phyloP scores from a whole-genome alignment of 2,797 vertebrate species.

The Rhabdophis nuchalis region DNA sequence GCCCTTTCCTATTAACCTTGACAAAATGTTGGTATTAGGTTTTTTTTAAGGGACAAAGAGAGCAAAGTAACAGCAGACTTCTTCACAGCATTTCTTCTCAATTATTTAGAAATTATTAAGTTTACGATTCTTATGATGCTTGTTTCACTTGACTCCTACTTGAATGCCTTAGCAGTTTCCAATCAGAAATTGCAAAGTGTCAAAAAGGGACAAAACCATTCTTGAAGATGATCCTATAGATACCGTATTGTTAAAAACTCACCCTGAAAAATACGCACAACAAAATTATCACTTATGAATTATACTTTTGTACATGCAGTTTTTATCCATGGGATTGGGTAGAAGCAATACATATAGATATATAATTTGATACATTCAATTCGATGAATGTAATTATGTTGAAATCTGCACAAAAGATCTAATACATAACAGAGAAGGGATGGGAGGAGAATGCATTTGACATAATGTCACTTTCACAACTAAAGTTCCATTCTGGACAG shows the following conservation, averaged over 20 bases:
- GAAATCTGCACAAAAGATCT: background rate
- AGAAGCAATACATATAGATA: background rate
- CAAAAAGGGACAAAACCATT: background rate
- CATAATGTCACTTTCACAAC: background rate
- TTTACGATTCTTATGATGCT: background rate
- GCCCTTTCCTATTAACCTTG: background rate
- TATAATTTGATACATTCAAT: background rate
- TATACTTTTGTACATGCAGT: background rate
- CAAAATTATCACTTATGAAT: background rate
- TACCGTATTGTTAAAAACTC: background rate
- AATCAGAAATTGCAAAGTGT: background rate
- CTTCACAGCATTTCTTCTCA: background rate
- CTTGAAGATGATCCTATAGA: background rate
- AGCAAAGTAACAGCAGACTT: background rate
- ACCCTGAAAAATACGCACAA: background rate
- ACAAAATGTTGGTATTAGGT: background rate
- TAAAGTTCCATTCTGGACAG: background rate
- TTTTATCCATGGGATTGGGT: background rate
- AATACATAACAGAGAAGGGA: background rate
- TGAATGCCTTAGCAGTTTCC: background rate
- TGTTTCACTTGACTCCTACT: too few relatives aligned
- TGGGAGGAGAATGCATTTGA: background rate
- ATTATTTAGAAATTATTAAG: background rate
- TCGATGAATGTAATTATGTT: background rate
- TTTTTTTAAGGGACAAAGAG: background rate